phyloP scores from a whole-genome alignment of 2,113 vertebrate species.

The Nibea albiflora region DNA sequence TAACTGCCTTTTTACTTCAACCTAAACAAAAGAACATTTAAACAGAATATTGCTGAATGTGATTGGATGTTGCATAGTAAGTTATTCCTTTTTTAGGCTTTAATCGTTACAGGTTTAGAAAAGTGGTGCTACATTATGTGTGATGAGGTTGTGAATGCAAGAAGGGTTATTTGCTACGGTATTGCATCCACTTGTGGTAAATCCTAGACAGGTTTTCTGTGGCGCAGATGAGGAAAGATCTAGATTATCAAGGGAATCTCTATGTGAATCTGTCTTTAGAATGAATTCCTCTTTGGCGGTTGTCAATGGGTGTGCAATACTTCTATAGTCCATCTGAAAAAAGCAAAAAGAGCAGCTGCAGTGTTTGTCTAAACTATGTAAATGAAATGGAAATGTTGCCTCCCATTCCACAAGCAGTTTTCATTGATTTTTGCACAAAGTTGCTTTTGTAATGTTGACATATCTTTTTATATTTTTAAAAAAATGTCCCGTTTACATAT shows the following conservation, averaged over 20 bases:
- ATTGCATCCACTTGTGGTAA: background rate
- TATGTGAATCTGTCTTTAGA: background rate
- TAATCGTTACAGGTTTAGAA: background rate
- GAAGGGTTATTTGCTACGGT: background rate
- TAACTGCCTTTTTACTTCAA: background rate
- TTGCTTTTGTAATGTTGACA: slow-evolving; percentile 33
- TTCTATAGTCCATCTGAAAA: slow-evolving; percentile 12
- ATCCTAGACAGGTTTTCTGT: slow-evolving; percentile 21
- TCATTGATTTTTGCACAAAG: slow-evolving; percentile 28
- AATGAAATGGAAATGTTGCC: slow-evolving; percentile 6
- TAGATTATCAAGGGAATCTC: background rate
- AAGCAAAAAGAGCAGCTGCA: slow-evolving; percentile 16
- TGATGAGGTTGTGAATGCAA: background rate
- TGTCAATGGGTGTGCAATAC: slow-evolving; percentile 59
- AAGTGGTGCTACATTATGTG: background rate
- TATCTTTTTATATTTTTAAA: background rate
- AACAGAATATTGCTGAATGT: background rate
- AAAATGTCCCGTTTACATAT: slow-evolving; percentile 6
- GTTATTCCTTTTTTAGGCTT: slow-evolving; percentile 27
- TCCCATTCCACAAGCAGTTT: background rate
- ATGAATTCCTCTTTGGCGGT: slow-evolving; percentile 9
- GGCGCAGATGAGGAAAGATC: background rate
- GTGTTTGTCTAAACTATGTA: background rate
- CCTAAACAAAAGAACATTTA: background rate
- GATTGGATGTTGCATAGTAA: slow-evolving; percentile 23